Evolutionary conservation across 1,140 invertebrate genomes (phyloP).

Genomic region (Tyrophagus putrescentiae): DNA sequence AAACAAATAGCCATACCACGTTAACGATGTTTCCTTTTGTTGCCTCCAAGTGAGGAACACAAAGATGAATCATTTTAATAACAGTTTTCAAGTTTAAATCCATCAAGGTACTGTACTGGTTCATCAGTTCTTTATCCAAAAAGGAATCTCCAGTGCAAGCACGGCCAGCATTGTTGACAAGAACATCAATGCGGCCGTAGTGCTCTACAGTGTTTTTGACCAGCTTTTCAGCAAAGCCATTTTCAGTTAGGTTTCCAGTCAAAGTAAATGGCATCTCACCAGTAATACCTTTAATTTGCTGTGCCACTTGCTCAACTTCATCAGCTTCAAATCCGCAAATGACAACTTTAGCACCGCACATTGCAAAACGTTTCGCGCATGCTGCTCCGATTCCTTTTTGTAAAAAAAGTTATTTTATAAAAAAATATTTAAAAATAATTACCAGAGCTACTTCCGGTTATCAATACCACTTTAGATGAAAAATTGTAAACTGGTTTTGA

Average conservation of each 20-base stretch:
- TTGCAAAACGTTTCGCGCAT: constrained; percentile 54
- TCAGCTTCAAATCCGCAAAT: constrained; percentile 56
- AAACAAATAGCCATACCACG: too few species aligned
- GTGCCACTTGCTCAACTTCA: constrained; percentile 45
- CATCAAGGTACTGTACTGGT: background rate
- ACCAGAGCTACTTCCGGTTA: constrained; percentile 46
- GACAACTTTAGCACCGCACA: constrained; percentile 48
- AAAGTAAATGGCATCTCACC: background rate
- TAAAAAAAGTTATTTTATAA: too few species aligned
- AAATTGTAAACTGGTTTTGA: background rate
- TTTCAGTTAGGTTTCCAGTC: constrained; percentile 22
- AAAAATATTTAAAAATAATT: too few species aligned
- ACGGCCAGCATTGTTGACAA: constrained; percentile 70
- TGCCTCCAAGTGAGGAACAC: constrained; percentile 59
- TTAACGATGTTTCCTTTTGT: constrained; percentile 72
- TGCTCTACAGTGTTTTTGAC: constrained; percentile 33
- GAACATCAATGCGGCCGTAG: constrained; percentile 54
- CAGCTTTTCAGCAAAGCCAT: constrained; percentile 27
- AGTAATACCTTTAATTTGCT: constrained; percentile 42
- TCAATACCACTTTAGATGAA: background rate
- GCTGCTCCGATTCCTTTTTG: constrained; percentile 63
- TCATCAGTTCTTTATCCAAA: background rate
- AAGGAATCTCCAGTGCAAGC: background rate
- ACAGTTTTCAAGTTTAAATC: constrained; percentile 37
- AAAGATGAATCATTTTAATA: constrained; percentile 64